These are phyloP conservation scores for Candidula unifasciata DNA, from an alignment of 2,888 invertebrate species.

Conservation along the genomic window DNA sequence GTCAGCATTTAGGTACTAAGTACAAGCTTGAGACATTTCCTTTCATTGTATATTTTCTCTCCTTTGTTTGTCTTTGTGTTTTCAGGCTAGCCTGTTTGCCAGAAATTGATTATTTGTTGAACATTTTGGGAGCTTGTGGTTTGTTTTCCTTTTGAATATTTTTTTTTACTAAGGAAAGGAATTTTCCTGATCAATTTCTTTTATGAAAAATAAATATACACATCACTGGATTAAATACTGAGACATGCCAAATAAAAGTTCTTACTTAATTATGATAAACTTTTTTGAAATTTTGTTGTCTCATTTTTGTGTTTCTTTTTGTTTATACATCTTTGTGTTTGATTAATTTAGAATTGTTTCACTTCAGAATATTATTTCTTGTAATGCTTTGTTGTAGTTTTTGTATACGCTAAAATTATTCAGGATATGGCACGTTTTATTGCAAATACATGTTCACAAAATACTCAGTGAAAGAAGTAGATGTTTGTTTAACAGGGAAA, in stretches of 20 bases:
- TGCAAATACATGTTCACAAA: no score
- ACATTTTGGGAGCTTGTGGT: neutral
- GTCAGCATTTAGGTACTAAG: neutral
- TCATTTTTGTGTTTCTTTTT: neutral
- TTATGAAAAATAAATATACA: neutral
- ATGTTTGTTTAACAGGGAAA: no score
- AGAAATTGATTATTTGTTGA: neutral
- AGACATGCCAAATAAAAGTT: no score
- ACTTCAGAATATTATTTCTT: neutral
- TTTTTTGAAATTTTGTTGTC: no score
- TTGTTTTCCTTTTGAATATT: neutral
- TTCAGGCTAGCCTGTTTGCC: neutral
- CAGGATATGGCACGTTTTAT: no score
- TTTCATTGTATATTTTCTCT: neutral
- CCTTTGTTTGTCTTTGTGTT: no score
- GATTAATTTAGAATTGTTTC: neutral
- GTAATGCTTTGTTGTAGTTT: neutral
- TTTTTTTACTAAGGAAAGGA: neutral
- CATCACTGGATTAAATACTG: no score
- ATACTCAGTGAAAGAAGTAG: no score
- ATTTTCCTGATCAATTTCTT: neutral
- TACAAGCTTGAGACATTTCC: slow-evolving; percentile 17
- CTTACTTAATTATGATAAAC: no score
- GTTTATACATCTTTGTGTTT: neutral
- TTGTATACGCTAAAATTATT: no score